These are phyloP conservation scores for Muntiacus muntjak DNA, from an alignment of 2,113 vertebrate genomes.

Conservation along the genomic window DNA sequence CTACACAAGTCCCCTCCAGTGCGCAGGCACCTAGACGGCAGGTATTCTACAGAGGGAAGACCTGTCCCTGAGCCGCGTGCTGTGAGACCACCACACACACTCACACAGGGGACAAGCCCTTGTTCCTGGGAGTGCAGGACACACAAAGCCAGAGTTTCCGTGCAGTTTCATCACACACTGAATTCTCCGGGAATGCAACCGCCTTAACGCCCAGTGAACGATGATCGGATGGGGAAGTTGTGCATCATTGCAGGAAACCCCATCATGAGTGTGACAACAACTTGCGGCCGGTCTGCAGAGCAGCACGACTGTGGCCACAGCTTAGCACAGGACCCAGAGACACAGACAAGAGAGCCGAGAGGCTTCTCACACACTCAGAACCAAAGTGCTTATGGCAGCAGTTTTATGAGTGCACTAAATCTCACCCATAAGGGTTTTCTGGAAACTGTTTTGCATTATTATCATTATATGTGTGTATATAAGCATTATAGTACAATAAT, in stretches of 20 bases:
- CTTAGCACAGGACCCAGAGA: neutral
- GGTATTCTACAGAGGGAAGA: neutral
- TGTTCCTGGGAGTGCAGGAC: neutral
- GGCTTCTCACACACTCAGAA: neutral
- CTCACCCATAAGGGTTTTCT: neutral
- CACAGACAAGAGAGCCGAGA: neutral
- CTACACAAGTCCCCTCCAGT: neutral
- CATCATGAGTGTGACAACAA: neutral
- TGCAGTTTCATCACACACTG: neutral
- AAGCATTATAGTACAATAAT: neutral
- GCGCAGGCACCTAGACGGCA: neutral
- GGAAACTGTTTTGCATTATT: neutral
- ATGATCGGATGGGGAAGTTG: neutral
- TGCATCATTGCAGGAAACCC: neutral
- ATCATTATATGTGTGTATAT: neutral
- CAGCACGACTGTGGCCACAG: rapidly evolving
- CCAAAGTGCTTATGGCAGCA: neutral
- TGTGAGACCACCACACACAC: too few species aligned
- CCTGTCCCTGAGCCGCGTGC: neutral
- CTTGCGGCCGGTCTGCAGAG: neutral
- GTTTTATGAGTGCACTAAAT: neutral
- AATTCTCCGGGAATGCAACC: neutral
- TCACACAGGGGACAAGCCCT: neutral
- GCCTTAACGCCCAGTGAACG: neutral
- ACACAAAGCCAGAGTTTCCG: neutral